Percentiles rank a stretch among this genome's conserved stretches.
Conservation (phyloP, 2,113 vertebrate genomes). For the Fukomys damarensis region DNA sequence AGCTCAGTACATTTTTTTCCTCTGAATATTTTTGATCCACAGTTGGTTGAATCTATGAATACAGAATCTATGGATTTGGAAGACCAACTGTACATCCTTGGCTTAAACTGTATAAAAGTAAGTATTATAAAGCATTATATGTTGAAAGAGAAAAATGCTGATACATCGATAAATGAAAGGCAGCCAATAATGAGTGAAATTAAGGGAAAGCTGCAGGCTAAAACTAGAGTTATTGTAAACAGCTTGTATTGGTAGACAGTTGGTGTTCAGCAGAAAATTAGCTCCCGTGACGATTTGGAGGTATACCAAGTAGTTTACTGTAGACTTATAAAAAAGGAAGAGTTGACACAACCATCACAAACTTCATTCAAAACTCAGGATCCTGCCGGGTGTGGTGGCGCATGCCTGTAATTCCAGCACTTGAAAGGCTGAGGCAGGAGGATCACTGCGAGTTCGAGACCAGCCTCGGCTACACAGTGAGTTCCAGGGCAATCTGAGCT, state of each 20-base stretch:
- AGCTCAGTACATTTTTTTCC: not conserved
- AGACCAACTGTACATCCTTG: not conserved
- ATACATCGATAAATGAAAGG: not conserved
- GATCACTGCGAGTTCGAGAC: too few species aligned
- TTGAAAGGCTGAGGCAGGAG: too few species aligned
- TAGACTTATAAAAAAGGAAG: not conserved
- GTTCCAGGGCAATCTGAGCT: too few species aligned
- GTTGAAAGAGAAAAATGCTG: slow-evolving; percentile 12
- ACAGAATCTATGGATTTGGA: not conserved
- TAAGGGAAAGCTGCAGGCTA: not conserved
- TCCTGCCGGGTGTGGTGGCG: too few species aligned
- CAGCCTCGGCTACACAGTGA: too few species aligned
- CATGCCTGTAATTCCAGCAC: too few species aligned
- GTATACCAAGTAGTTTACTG: not conserved
- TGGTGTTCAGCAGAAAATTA: not conserved
- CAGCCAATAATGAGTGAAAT: not conserved
- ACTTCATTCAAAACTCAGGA: not conserved
- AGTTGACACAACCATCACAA: not conserved
- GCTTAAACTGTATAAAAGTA: not conserved
- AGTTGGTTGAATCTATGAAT: not conserved
- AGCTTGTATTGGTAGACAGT: not conserved
- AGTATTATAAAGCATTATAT: not conserved
- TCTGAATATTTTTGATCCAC: not conserved
- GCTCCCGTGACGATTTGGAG: not conserved
- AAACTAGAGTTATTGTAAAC: not conserved